Evolutionary conservation across 2,113 vertebrate species (phyloP).

Genomic region (Myocastor coypus): DNA sequence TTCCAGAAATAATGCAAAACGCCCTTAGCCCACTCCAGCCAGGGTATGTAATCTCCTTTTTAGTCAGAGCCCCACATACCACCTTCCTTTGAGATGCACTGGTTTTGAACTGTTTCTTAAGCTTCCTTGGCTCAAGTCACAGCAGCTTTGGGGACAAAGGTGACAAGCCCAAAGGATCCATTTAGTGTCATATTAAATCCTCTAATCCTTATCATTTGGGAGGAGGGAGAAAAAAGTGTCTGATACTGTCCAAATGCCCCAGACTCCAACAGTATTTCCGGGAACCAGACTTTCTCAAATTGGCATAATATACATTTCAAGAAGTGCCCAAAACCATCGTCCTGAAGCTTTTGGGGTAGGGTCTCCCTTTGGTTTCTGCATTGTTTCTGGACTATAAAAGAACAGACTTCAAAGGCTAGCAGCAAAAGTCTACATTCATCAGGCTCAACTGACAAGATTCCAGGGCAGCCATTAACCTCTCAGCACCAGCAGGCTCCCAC

Average conservation of each 20-base stretch:
- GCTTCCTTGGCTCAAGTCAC: not conserved
- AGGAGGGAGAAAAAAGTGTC: not conserved
- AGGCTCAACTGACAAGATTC: conserved; percentile 89
- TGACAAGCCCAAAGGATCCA: conserved; percentile 4
- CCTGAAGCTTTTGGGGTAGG: conserved; percentile 73
- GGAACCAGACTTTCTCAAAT: conserved; percentile 56
- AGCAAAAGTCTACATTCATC: conserved; percentile 87
- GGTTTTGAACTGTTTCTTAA: not conserved
- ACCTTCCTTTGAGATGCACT: not conserved
- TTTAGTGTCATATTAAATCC: conserved; percentile 5
- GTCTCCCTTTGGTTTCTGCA: conserved; percentile 81
- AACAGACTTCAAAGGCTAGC: conserved; percentile 88
- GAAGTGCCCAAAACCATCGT: conserved; percentile 77
- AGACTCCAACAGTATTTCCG: conserved; percentile 27
- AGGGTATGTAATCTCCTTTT: not conserved
- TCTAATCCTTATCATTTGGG: conserved; percentile 41
- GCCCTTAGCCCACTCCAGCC: not conserved
- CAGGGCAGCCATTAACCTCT: conserved; percentile 90
- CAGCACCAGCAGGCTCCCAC: conserved; percentile 87
- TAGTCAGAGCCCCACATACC: not conserved
- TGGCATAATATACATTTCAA: conserved; percentile 74
- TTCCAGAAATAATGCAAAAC: not conserved
- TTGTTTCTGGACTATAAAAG: conserved; percentile 88
- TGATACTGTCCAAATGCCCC: conserved; percentile 15
- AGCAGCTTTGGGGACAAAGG: not conserved